Evolutionary conservation across 2,888 invertebrate species (phyloP), one percentile per base, ranked within the genome.

Genomic region (Zelleria hepariella): DNA sequence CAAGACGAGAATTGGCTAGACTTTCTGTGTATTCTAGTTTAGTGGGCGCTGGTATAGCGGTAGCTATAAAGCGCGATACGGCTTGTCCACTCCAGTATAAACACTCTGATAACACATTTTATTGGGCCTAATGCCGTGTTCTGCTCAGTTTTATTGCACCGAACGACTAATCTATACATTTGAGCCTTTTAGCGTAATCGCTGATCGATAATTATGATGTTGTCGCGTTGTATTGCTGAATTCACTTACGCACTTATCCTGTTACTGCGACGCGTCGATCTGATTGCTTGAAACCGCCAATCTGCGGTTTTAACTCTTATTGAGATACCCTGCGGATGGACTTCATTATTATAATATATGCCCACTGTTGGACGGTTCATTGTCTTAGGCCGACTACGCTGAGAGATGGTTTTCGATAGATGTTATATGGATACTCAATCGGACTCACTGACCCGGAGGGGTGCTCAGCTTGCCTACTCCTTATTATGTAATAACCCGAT

Each of bases 101-200:
- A 51, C 51, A 51, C 23, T 21, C 21, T 10, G 51, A 51, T 51
- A 21, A 51, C 1, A 51, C 23, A 51, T 51, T 51, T 51, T 51
- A 51, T 51, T 21, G 51, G 23, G 10, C 23, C 51, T 51, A 21
- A 51, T 51, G 51, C 21, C 51, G 23, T 51, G 21, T 51, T 21
- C 21, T 23, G 21, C 15, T 15, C 32, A 15, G 32, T 42, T 42
- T 42, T 42, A 42, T 42, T 42, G 32, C 32, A 15, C 32, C 32
- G 15, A 42, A 42, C 10, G 2, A 1, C 32, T 42, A 42, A 42
- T 15, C 32, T 42, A 15, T 10, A 42, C 32, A 42, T 42, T 51
- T 23, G 51, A 57, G 25, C 56, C 56, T 59, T 59, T 59, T 59
- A 59, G 57, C 26, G 23, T 5, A 42, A 42, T 42, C 32, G 32